Base-by-base conservation (phyloP, 2,113 vertebrate genomes). In the Silurus meridionalis region DNA sequence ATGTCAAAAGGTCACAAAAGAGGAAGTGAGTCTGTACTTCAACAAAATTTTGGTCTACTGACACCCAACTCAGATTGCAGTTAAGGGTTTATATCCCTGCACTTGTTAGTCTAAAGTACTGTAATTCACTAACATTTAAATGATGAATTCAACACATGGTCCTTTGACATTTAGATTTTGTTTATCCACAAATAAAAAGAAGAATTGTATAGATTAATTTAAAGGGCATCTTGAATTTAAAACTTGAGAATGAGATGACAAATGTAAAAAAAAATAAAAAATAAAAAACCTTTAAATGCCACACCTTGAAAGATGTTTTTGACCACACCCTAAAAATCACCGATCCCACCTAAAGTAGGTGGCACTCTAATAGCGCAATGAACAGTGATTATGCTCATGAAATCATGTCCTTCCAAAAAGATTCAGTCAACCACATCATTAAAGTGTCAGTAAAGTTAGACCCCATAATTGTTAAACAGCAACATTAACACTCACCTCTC, bases 241-340 rank as follows among this genome's bases (percentile, higher is more conserved):
- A 63, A 23, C 61, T 9, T 23, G 11, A 66, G 64, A 25, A 25
- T 66, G 64, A n/a, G 63, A 64, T n/a, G 63, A 64, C 6, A 19
- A 63, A 9, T 61, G 23, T n/a, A 8, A 21, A 25, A 25, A 37
- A 37, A 37, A 37, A 2, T 2, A 37, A 37, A 37, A 37, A 37
- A 37, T 1, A 37, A 37, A 37, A 37, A 37, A 37, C 28, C 28
- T 4, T 9, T 10, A 48, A 50, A 52, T 74, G 46, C 17, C 8
- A 19, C 28, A 37, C 28, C 55, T 8, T 28, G 23, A 1, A 57
- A 57, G 52, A n/a, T 53, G 8, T 25, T 3, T 77, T 75, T n/a
- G 53, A 79, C 77, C 53, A 79, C 77, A 58, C 25, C 53, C 74
- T 11, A 58, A 79, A 28, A 15, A 28, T 79, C 53, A 58, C 77